phyloP scores from a whole-genome alignment of 2,888 invertebrate species.

The Cyrtodaria siliqua region DNA sequence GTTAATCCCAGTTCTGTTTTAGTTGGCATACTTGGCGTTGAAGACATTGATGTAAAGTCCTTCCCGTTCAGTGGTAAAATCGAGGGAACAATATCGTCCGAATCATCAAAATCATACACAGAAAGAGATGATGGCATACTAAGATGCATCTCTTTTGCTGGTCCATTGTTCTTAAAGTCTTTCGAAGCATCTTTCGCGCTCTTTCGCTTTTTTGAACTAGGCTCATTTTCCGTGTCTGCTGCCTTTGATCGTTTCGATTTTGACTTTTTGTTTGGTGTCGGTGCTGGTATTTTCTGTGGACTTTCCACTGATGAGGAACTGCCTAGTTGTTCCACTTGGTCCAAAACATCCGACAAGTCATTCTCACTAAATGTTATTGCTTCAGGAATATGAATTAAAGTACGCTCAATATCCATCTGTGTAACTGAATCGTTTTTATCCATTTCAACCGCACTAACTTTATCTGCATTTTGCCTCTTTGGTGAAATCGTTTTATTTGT shows the following conservation, averaged over 20 bases:
- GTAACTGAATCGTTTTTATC: constrained; percentile 51
- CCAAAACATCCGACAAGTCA: constrained; percentile 81
- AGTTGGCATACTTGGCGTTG: constrained; percentile 28
- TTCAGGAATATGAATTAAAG: constrained; percentile 75
- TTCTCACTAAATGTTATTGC: constrained; percentile 80
- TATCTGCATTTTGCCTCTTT: constrained; percentile 31
- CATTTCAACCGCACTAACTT: constrained; percentile 24
- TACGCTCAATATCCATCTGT: constrained; percentile 63
- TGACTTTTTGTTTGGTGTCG: constrained; percentile 56
- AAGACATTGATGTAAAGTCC: constrained; percentile 49
- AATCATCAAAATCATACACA: constrained; percentile 77
- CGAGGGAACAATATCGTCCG: constrained; percentile 67
- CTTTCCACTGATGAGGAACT: constrained; percentile 39
- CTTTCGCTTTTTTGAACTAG: constrained; percentile 70
- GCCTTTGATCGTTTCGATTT: constrained; percentile 69
- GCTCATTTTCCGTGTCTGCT: constrained; percentile 60
- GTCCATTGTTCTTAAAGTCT: constrained; percentile 31
- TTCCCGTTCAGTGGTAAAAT: constrained; percentile 61
- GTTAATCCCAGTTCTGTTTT: constrained; percentile 23
- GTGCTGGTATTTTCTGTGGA: constrained; percentile 18
- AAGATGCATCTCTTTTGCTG: constrained; percentile 30
- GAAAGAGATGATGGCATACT: constrained; percentile 67
- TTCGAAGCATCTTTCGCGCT: constrained; percentile 53
- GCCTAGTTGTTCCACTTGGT: constrained; percentile 82
- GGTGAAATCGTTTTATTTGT: constrained; percentile 18